Evolutionary conservation across 2,888 invertebrate species (phyloP).

Genomic region (Melanophora roralis): DNA sequence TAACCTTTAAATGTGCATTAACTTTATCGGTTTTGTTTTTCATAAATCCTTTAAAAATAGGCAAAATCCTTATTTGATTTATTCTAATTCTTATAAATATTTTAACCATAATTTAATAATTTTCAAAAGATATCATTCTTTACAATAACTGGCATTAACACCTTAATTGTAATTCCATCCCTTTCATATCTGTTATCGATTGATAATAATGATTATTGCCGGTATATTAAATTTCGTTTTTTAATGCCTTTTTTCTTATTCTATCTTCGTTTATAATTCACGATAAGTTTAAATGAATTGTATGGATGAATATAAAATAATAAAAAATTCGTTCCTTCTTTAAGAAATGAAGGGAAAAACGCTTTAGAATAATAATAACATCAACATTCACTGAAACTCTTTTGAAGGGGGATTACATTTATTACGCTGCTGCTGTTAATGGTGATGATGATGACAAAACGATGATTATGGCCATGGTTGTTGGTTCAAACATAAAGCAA

Average conservation of each 20-base stretch:
- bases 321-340: neutral
- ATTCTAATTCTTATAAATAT: too few relatives aligned
- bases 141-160: neutral
- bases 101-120: too few relatives aligned
- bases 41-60: too few relatives aligned
- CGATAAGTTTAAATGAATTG: conserved; percentile 53
- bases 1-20: too few relatives aligned
- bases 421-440: conserved; percentile 23
- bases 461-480: neutral
- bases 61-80: too few relatives aligned
- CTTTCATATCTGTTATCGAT: conserved; percentile 63
- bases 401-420: conserved; percentile 41
- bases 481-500: neutral
- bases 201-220: conserved; percentile 73
- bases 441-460: neutral
- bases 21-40: too few relatives aligned
- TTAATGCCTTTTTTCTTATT: conserved; percentile 59
- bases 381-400: conserved; percentile 41
- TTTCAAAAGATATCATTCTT: neutral
- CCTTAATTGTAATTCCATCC: conserved; percentile 1
- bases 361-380: conserved; percentile 51
- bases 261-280: conserved; percentile 60
- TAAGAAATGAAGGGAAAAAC: neutral
- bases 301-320: conserved; percentile 31
- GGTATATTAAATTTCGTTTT: conserved; percentile 68